Conservation (phyloP, 2,888 invertebrate genomes). For the Glyphotaelius pellucidus region DNA sequence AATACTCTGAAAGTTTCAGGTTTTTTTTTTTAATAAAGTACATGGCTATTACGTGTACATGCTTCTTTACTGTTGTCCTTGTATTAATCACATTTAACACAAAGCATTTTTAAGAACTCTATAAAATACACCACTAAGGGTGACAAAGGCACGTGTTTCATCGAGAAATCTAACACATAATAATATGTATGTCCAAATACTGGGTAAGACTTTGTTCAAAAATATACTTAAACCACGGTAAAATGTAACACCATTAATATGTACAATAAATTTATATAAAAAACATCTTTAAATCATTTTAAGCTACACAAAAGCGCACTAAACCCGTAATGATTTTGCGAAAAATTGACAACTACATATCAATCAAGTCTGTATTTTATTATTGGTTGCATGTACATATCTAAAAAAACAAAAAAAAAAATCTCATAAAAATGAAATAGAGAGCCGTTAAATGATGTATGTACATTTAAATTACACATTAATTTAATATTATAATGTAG, state of each 20-base stretch:
- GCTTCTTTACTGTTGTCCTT: not conserved
- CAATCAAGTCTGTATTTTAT: not conserved
- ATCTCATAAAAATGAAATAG: constrained; percentile 21
- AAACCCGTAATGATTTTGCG: not conserved
- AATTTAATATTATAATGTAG: not conserved
- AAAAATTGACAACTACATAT: not conserved
- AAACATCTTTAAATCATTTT: constrained; percentile 29
- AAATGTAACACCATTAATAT: constrained; percentile 24
- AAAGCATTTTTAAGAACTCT: constrained; percentile 35
- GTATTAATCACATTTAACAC: constrained; percentile 27
- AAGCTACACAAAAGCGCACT: constrained; percentile 32
- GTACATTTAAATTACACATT: constrained; percentile 37
- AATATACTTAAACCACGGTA: constrained; percentile 32
- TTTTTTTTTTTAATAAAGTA: not conserved
- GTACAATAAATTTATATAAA: constrained; percentile 47
- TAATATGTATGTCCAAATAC: constrained; percentile 12
- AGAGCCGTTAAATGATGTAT: constrained; percentile 9
- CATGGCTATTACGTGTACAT: not conserved
- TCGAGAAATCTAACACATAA: constrained; percentile 32
- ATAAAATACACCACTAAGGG: constrained; percentile 46
- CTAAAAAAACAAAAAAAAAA: not conserved
- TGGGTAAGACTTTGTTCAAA: constrained; percentile 36
- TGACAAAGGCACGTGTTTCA: constrained; percentile 55
- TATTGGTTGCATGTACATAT: not conserved
- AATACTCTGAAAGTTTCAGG: not conserved